These are phyloP conservation scores for Silurus glanis DNA, from an alignment of 2,113 vertebrate genomes.

Conservation along the genomic window DNA sequence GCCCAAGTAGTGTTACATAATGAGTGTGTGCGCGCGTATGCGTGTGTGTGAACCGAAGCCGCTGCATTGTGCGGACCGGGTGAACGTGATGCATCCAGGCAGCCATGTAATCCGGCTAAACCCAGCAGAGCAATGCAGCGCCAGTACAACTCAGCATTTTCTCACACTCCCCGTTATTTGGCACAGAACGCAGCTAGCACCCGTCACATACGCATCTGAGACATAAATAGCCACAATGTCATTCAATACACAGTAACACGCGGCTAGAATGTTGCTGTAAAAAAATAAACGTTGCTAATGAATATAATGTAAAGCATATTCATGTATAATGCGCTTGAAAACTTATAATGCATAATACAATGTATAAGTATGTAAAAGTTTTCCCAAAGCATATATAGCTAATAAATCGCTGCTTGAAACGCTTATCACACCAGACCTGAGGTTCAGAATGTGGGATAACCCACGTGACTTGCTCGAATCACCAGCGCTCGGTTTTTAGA, in stretches of 20 bases:
- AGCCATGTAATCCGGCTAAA: conserved; percentile 68
- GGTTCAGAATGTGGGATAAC: neutral
- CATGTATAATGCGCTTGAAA: neutral
- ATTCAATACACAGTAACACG: neutral
- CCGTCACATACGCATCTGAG: conserved; percentile 54
- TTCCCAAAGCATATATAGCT: too few species aligned
- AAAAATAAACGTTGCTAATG: neutral
- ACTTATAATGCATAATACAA: neutral
- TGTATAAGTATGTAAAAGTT: neutral
- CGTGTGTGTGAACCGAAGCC: conserved; percentile 20
- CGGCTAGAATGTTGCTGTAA: neutral
- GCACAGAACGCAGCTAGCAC: neutral
- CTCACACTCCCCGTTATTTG: neutral
- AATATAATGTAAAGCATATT: neutral
- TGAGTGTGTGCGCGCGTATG: conserved; percentile 3
- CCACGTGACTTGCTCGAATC: neutral
- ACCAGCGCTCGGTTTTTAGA: neutral
- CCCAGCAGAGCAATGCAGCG: conserved; percentile 38
- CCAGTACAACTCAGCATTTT: conserved; percentile 62
- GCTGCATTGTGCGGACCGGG: conserved; percentile 58
- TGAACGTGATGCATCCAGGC: conserved; percentile 64
- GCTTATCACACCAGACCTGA: neutral
- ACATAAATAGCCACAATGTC: neutral
- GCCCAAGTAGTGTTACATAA: neutral
- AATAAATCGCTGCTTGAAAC: too few species aligned